These are phyloP conservation scores for Lochmaea crataegi DNA, from an alignment of 2,888 invertebrate genomes.

Conservation along the genomic window DNA sequence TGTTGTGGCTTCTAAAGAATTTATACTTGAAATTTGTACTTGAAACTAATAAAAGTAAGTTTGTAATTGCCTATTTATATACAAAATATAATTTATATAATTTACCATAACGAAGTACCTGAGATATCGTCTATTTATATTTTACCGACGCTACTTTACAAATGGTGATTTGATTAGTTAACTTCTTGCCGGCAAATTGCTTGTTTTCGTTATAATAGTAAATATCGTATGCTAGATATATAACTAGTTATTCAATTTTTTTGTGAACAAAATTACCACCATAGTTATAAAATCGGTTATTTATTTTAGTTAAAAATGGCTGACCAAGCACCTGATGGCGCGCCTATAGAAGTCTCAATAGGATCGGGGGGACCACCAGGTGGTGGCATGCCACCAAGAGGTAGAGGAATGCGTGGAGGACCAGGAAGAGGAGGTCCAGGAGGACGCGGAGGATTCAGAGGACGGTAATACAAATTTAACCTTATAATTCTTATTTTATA, in stretches of 20 bases:
- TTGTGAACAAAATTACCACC: too few species aligned
- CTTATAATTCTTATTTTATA: slow-evolving; percentile 6
- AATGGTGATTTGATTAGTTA: background rate
- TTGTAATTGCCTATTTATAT: background rate
- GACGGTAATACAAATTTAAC: slow-evolving; percentile 44
- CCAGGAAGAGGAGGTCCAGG: slow-evolving; percentile 42
- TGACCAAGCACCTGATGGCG: slow-evolving; percentile 16
- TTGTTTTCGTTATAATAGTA: background rate
- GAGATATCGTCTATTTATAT: background rate
- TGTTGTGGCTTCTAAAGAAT: background rate
- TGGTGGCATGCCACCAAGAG: slow-evolving; percentile 31
- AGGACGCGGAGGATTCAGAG: slow-evolving; percentile 46
- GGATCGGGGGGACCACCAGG: background rate
- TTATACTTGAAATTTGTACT: background rate
- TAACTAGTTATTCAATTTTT: too few species aligned
- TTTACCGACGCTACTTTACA: background rate
- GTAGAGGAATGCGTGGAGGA: slow-evolving; percentile 30
- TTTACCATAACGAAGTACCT: background rate
- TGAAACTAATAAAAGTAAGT: background rate
- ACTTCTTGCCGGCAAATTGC: background rate
- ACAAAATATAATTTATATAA: background rate
- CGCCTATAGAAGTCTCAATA: slow-evolving; percentile 17
- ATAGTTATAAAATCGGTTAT: background rate
- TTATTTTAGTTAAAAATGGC: slow-evolving; percentile 20
- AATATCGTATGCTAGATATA: too few species aligned